A percentile compares a stretch with the other conserved stretches of the same genome.
phyloP scores from a whole-genome alignment of 2,888 invertebrate genomes.

The Synergus gifuensis region DNA sequence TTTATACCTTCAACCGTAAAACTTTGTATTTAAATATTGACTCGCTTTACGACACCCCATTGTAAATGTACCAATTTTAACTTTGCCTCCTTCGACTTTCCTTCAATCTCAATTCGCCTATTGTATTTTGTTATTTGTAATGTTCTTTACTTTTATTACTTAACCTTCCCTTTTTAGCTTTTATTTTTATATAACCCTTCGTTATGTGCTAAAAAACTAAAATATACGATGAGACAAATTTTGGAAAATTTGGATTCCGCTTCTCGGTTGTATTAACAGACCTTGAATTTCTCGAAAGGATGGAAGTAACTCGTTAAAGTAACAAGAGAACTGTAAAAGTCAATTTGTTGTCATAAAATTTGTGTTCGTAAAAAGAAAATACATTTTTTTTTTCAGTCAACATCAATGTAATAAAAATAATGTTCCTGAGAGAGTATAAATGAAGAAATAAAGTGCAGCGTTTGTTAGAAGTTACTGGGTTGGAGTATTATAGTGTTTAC shows the following conservation, averaged over 20 bases:
- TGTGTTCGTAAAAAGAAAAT: neutral
- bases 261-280: neutral
- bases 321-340: neutral
- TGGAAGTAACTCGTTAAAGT: neutral
- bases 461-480: neutral
- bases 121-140: conserved; percentile 11
- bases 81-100: conserved; percentile 8
- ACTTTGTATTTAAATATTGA: conserved; percentile 41
- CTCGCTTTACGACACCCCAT: conserved; percentile 35
- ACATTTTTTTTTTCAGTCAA: neutral
- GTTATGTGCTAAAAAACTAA: conserved; percentile 14
- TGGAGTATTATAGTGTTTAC: neutral
- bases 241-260: too few relatives aligned
- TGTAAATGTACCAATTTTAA: conserved; percentile 27
- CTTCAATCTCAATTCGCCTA: conserved; percentile 11
- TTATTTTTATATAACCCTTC: conserved; percentile 27
- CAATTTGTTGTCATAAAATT: neutral
- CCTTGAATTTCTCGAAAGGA: neutral
- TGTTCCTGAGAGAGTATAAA: neutral
- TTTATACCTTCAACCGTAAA: conserved; percentile 38
- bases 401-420: neutral
- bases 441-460: neutral
- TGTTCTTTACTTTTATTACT: neutral
- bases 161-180: neutral
- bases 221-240: neutral